Evolutionary conservation across 2,888 invertebrate species (phyloP), one percentile per base, ranked within the genome.

Genomic region (Bimastos eiseni): DNA sequence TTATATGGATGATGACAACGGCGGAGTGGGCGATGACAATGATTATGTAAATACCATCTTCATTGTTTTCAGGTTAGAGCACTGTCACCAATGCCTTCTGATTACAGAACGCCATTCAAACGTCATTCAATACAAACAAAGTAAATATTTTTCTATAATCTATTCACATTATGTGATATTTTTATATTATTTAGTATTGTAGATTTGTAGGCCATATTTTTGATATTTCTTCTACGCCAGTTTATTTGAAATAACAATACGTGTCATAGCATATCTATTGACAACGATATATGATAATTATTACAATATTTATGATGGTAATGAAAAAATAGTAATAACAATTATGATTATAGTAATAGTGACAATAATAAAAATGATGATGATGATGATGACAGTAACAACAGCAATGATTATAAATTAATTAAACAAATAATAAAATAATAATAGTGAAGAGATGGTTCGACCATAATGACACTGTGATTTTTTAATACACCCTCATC

Each of bases 61-160:
- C n/a, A 41, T 88, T 34, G 17, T 41, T 89, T 90, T 38, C 90
- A 91, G 91, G 83, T 49, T 90, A n/a, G 70, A 89, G 36, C 91
- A 83, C 33, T 91, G 91, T 36, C 88, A 91, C 33, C 91, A 90
- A n/a, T 91, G 91, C 88, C 84, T 91, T 30, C 17, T 86, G 90
- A 88, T 91, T 37, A 90, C 44, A n/a, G 89, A 90, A 19, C 91
- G 90, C 11, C 89, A 91, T 88, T 37, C 34, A n/a, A 91, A 91
- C 83, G 89, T 91, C 88, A 84, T 91, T 24, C 91, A 91, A 33
- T 91, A 90, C 44, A 91, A 70, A 88, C 89, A 91, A 38, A 91
- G 91, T 91, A 37, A 89, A 88, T 21, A 70, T 3, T 11, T 30
- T 30, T 70, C 6, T 49, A 6, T 19, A 38, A 41, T 41, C 41